Evolutionary conservation across 2,797 vertebrate species (phyloP).

Genomic region (Gephyroberyx darwinii): DNA sequence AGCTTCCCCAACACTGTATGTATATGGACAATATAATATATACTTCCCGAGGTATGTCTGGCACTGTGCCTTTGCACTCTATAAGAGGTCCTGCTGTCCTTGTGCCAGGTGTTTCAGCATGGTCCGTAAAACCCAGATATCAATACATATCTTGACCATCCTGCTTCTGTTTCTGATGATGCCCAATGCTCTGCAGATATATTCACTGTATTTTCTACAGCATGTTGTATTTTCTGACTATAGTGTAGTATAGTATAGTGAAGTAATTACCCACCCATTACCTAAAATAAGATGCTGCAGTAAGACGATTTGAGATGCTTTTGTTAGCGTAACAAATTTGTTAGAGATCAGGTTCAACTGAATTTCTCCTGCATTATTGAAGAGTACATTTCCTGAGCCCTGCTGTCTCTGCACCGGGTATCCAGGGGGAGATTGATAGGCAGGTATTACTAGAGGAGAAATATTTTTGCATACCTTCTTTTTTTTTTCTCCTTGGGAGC

Average conservation of each 20-base stretch:
- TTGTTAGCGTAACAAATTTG: conserved; percentile 40
- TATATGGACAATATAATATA: not conserved
- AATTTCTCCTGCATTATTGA: conserved; percentile 64
- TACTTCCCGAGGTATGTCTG: not conserved
- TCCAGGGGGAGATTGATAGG: conserved; percentile 43
- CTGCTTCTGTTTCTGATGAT: not conserved
- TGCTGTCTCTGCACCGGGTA: conserved; percentile 45
- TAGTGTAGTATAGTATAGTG: not conserved
- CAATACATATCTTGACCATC: conserved; percentile 3
- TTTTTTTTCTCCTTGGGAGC: conserved; percentile 8
- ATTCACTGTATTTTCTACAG: not conserved
- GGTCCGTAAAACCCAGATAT: not conserved
- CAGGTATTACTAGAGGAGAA: conserved; percentile 36
- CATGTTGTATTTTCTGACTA: not conserved
- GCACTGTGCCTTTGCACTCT: not conserved
- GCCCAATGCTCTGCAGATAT: conserved; percentile 1
- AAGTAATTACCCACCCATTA: too few species aligned
- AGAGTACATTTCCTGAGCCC: conserved; percentile 46
- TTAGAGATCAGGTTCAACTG: conserved; percentile 39
- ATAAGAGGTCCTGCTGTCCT: not conserved
- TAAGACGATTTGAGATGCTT: conserved; percentile 13
- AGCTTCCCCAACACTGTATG: not conserved
- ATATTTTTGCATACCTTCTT: conserved; percentile 44
- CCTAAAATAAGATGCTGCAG: conserved; percentile 4
- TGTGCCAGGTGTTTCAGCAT: conserved; percentile 13